Conservation (phyloP, 2,113 vertebrate genomes). For the Channa argus region DNA sequence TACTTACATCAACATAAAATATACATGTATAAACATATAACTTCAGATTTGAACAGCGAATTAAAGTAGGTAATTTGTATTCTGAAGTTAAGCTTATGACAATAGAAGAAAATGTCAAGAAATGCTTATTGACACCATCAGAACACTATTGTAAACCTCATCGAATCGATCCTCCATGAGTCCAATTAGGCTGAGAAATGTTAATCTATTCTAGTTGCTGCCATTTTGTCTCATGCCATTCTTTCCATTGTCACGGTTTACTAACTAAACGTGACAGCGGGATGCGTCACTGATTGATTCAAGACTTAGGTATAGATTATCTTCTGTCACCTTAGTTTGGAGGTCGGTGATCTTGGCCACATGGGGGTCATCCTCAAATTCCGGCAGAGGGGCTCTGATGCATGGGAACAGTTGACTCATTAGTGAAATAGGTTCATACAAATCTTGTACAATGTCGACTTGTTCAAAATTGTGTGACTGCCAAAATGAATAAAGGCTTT, state of each 20-base stretch:
- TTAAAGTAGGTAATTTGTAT: conserved; percentile 1
- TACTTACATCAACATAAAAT: not conserved
- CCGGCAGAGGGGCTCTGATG: conserved; percentile 47
- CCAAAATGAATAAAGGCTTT: not conserved
- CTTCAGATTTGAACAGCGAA: not conserved
- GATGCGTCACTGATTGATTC: conserved; percentile 37
- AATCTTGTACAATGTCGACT: no score
- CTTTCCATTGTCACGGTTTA: conserved; percentile 1
- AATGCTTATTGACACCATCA: conserved; percentile 23
- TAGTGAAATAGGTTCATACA: not conserved
- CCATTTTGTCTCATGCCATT: conserved; percentile 9
- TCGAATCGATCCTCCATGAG: not conserved
- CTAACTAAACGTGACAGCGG: conserved; percentile 43
- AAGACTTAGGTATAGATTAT: conserved; percentile 33
- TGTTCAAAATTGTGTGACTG: not conserved
- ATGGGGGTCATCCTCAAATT: conserved; percentile 46
- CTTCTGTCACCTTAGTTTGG: conserved; percentile 68
- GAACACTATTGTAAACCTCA: conserved; percentile 17
- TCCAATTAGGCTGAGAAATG: conserved; percentile 48
- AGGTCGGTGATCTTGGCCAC: conserved; percentile 53
- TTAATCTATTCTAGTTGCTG: conserved; percentile 53
- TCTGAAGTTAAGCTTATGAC: not conserved
- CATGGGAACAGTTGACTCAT: not conserved
- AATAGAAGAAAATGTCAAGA: conserved; percentile 27
- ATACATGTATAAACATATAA: not conserved